Evolutionary conservation across 2,113 vertebrate genomes (phyloP), one percentile per base, ranked within the genome.

Genomic region (Brachionichthys hirsutus): DNA sequence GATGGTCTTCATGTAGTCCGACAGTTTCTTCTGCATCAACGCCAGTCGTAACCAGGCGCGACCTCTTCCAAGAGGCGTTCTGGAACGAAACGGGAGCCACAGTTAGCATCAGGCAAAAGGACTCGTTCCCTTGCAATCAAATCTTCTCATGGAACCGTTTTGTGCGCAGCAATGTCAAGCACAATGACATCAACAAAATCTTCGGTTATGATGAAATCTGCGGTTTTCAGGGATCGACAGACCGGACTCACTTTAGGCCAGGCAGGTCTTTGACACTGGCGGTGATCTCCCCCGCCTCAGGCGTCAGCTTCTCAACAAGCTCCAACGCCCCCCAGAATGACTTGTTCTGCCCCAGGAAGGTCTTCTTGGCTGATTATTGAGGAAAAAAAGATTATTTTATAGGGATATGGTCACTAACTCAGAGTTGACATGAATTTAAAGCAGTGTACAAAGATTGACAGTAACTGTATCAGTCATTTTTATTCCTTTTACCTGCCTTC

Each of bases 21-120:
- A 99, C 42, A 99, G 94, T 67, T 99, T 99, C 92, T 99, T 99
- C 88, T 99, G 97, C 97, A 99, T 99, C 42, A 99, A 78, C 13
- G 96, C 97, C 84, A 99, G 80, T 34, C 96, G 93, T 40, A 99
- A 90, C 97, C 97, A 99, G 30, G 97, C 97, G 45, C 97, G 93
- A 47, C 97, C 97, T 92, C 97, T 92, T 40, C 97, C 97, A 40
- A 98, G 86, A 6, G 97, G 96, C 2, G 96, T 99, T 84, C 97
- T 99, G 62, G 1, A 62, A 66, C 53, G 66, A 47, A 54, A 71
- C 22, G 78, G 3, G 65, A 62, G 18, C 3, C 6, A 30, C 24
- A 30, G 24, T 30, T n/a, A 30, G 6, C 24, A 4, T 30, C 24
- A 30, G 24, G 24, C 24, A 6, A 30, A 30, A 30, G 24, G 24